Base-by-base conservation (phyloP, 2,888 invertebrate genomes). In the Mystacides longicornis region DNA sequence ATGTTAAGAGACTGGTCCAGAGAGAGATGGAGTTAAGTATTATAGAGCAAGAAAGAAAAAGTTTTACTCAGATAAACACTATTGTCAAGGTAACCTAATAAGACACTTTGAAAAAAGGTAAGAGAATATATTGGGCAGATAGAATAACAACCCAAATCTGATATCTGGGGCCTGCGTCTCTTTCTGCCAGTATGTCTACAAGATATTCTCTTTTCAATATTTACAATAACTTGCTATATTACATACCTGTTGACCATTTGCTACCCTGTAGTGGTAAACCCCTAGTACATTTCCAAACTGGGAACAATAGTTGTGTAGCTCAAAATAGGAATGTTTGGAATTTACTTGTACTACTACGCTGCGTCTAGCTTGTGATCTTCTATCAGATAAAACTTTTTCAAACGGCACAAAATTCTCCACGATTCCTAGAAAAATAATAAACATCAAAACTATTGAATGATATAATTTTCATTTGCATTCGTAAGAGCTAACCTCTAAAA, bases 321-420 rank as follows among this genome's bases (percentile, higher is more conserved):
- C 86, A 48, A 68, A 69, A 64, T 79, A 83, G 0, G 87, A 87
- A 49, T 82, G 78, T 52, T 82, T 79, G 0, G 88, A 86, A 64
- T 84, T 82, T 1, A 91, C 85, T 73, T 90, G 89, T 3, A 92
- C 82, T 27, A 91, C 71, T 54, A 90, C 73, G 70, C 87, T 88
- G 57, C 81, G 77, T 51, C 71, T 72, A 0, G 91, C 89, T 68
- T 90, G 80, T 2, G 70, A 67, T 66, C 83, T 79, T 62, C 87
- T 79, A 21, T 71, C 69, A 37, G 72, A 69, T 46, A 85, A 71
- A 61, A 83, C 69, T 56, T 83, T 79, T 57, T 84, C 79, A 69
- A 86, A 82, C 4, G 71, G 67, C 23, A 33, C 43, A 42, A 37
- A 57, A 37, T 23, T 48, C 2, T 23, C 2, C 20, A 22, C 27